A percentile compares a stretch with the other conserved stretches of the same genome.
phyloP scores from a whole-genome alignment of 2,113 vertebrate genomes.

The Todiramphus chloris region DNA sequence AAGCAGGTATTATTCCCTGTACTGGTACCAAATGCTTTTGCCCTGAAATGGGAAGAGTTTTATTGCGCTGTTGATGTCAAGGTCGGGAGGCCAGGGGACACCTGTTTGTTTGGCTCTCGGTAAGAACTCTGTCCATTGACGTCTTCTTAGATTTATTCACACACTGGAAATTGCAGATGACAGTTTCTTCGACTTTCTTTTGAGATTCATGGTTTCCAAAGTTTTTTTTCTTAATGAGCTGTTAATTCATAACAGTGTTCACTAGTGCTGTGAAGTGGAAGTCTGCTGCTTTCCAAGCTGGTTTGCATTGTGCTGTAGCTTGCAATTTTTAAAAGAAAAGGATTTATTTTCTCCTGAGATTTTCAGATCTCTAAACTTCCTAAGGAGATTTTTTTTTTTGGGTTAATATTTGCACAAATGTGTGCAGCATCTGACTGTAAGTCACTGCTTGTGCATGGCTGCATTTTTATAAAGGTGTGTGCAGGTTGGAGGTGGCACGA shows the following conservation, averaged over 20 bases:
- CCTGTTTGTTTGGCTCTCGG: slow-evolving; percentile 36
- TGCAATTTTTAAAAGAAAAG: neutral
- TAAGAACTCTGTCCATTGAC: slow-evolving; percentile 32
- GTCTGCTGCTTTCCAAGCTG: slow-evolving; percentile 39
- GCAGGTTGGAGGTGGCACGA: neutral
- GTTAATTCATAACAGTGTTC: slow-evolving; percentile 70
- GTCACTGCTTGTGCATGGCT: neutral
- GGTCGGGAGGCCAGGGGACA: slow-evolving; percentile 64
- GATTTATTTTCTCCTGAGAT: slow-evolving; percentile 39
- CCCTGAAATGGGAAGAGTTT: slow-evolving; percentile 38
- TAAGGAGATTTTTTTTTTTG: neutral
- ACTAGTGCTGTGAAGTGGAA: slow-evolving; percentile 28
- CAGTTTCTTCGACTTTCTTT: slow-evolving; percentile 49
- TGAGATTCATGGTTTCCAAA: slow-evolving; percentile 57
- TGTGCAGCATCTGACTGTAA: neutral
- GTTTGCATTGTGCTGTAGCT: slow-evolving; percentile 20
- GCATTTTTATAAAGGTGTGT: neutral
- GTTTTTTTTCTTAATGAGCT: slow-evolving; percentile 62
- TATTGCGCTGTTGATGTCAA: slow-evolving; percentile 16
- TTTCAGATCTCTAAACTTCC: slow-evolving; percentile 1
- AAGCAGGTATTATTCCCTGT: slow-evolving; percentile 15
- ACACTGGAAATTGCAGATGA: slow-evolving; percentile 50
- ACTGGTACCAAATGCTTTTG: slow-evolving; percentile 21
- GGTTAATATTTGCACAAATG: neutral
- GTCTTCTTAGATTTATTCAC: slow-evolving; percentile 61